A percentile compares a stretch with the other conserved stretches of the same genome.
Conservation (phyloP, 2,113 vertebrate genomes). For the Ceratotherium simum region DNA sequence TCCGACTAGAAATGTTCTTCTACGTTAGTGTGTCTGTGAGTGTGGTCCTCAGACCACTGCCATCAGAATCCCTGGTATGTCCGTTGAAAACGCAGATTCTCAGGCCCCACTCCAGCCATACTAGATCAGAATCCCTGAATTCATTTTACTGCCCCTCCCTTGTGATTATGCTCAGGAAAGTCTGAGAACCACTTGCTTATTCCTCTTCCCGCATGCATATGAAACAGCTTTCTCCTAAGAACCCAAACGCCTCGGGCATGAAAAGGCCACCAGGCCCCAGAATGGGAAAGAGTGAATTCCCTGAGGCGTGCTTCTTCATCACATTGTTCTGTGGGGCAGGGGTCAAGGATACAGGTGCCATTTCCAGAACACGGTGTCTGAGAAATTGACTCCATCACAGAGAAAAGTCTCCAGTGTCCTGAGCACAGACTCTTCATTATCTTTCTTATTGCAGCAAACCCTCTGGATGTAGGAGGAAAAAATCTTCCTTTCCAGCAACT, state of each 20-base stretch:
- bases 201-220: background rate
- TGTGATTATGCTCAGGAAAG: background rate
- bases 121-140: background rate
- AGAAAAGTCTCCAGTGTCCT: background rate
- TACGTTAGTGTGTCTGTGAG: background rate
- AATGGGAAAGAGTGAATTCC: background rate
- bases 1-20: background rate
- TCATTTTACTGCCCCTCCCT: background rate
- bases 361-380: conserved; percentile 4
- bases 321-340: background rate
- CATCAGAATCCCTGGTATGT: background rate
- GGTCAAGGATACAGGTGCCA: background rate
- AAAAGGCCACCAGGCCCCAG: background rate
- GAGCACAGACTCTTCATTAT: background rate
- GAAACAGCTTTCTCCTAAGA: background rate
- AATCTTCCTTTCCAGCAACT: background rate
- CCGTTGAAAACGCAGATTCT: background rate
- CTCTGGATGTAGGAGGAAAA: background rate
- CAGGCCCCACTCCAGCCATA: background rate
- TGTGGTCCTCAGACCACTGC: background rate
- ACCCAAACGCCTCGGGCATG: background rate
- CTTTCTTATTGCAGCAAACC: background rate
- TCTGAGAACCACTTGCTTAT: background rate
- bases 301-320: background rate
- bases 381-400: background rate